Evolutionary conservation across 2,888 invertebrate genomes (phyloP).

Genomic region (Aphodius sticticus): DNA sequence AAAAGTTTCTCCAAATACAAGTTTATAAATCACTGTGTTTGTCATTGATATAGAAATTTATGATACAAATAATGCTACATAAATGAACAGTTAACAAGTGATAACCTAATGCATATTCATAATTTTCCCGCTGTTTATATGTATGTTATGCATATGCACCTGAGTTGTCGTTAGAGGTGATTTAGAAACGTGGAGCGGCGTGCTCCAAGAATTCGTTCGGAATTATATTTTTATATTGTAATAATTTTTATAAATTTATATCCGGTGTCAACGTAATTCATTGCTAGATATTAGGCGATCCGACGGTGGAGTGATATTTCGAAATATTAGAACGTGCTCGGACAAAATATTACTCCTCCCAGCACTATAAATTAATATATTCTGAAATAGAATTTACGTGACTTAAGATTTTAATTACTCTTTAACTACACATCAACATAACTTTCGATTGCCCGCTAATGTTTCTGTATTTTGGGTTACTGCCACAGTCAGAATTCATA

Average conservation of each 20-base stretch:
- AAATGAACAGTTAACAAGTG: constrained; percentile 4
- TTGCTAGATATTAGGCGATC: constrained; percentile 26
- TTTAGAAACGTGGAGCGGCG: neutral
- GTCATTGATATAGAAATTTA: neutral
- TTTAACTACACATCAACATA: constrained; percentile 12
- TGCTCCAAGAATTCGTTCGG: constrained; percentile 7
- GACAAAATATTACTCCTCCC: constrained; percentile 5
- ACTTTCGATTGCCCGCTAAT: neutral
- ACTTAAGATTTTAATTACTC: constrained; percentile 16
- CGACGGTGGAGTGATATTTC: constrained; percentile 19
- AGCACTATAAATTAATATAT: constrained; percentile 17
- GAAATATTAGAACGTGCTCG: constrained; percentile 19
- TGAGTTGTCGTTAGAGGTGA: neutral
- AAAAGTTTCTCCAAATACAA: no score
- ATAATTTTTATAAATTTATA: constrained; percentile 33
- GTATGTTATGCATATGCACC: neutral
- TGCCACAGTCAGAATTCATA: no score
- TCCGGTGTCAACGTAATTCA: constrained; percentile 34
- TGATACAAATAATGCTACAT: neutral
- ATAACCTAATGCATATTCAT: neutral
- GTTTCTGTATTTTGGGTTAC: neutral
- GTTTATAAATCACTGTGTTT: neutral
- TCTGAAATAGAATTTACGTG: constrained; percentile 17
- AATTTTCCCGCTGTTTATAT: neutral
- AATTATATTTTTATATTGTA: constrained; percentile 34